A percentile compares a stretch with the other conserved stretches of the same genome.
Evolutionary conservation across 2,113 vertebrate species (phyloP).

Genomic region (Himantopus leucocephalus): DNA sequence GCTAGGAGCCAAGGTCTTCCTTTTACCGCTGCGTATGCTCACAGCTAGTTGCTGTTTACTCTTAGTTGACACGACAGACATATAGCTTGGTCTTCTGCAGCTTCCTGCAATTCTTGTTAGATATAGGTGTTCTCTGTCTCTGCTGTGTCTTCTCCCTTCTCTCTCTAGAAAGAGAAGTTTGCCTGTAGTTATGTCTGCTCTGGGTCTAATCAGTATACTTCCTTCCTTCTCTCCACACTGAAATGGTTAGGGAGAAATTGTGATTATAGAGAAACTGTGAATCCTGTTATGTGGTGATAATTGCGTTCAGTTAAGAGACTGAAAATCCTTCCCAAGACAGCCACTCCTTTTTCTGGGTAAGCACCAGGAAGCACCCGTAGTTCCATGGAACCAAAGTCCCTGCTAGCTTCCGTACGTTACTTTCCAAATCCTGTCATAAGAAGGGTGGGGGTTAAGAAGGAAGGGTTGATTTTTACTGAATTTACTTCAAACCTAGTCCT

Average conservation of each 20-base stretch:
- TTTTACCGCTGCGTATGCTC: not conserved
- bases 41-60: not conserved
- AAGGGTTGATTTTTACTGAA: not conserved
- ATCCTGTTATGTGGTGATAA: not conserved
- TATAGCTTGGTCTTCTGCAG: not conserved
- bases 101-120: not conserved
- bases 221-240: not conserved
- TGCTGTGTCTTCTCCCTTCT: not conserved
- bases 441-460: not conserved
- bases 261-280: not conserved
- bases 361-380: not conserved
- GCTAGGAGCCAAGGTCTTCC: not conserved
- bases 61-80: not conserved
- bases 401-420: not conserved
- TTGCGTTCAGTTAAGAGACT: not conserved
- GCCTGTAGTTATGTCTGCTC: not conserved
- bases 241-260: not conserved
- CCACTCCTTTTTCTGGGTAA: not conserved
- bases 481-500: not conserved
- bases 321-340: not conserved
- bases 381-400: fast-evolving
- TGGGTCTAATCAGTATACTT: not conserved
- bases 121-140: not conserved
- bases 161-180: not conserved
- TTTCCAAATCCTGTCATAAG: not conserved